These are phyloP conservation scores for Capreolus pygargus DNA, from an alignment of 2,113 vertebrate species.

Conservation along the genomic window DNA sequence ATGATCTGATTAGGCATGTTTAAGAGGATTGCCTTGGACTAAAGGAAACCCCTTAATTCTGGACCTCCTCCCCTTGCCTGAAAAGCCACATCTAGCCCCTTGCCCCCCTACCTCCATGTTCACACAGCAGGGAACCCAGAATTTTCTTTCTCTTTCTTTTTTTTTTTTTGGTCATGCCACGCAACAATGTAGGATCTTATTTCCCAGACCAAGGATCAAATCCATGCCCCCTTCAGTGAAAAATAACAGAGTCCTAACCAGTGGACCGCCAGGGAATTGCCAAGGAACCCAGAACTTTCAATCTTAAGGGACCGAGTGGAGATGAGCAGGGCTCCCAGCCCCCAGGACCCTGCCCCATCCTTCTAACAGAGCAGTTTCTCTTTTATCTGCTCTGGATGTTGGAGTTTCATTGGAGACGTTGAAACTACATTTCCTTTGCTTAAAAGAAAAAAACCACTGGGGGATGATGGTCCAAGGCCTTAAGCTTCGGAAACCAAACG, in stretches of 20 bases:
- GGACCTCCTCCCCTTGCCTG: background rate
- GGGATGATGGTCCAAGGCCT: background rate
- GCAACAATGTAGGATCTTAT: background rate
- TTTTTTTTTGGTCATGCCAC: background rate
- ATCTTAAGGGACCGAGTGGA: background rate
- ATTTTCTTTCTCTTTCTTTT: background rate
- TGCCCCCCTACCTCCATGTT: background rate
- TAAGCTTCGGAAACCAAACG: background rate
- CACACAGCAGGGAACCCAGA: background rate
- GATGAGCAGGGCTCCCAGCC: background rate
- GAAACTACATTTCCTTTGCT: slow-evolving; percentile 35
- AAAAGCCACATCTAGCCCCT: background rate
- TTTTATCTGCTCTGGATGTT: background rate
- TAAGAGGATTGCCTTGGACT: slow-evolving; percentile 62
- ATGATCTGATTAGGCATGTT: slow-evolving; percentile 44
- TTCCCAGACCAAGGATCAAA: background rate
- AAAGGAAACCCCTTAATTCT: slow-evolving; percentile 34
- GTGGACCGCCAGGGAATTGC: background rate
- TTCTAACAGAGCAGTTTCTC: background rate
- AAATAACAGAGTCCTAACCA: background rate
- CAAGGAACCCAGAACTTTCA: background rate
- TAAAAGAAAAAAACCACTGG: background rate
- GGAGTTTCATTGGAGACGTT: background rate
- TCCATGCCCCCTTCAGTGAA: background rate
- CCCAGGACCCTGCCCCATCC: background rate